Conservation (phyloP, 2,113 vertebrate genomes). For the Plecotus auritus region DNA sequence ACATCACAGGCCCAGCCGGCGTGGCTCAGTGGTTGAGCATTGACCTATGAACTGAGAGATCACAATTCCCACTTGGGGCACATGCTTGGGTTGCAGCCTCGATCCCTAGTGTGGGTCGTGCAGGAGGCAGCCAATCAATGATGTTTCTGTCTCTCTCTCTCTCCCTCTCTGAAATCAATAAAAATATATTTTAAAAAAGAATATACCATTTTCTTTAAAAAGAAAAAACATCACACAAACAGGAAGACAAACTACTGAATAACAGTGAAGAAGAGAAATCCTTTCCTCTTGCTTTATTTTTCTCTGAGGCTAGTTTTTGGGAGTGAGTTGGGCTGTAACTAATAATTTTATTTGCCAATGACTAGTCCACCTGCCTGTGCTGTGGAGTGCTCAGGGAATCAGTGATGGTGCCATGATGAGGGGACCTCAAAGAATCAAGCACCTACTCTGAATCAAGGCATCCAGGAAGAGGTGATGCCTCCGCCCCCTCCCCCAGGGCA, state of each 20-base stretch:
- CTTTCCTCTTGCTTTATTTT: neutral
- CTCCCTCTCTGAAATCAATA: too few relatives aligned
- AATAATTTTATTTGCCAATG: slow-evolving; percentile 7
- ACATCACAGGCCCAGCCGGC: neutral
- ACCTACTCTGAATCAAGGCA: neutral
- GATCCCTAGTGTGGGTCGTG: too few relatives aligned
- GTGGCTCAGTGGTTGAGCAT: too few relatives aligned
- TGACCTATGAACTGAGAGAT: too few relatives aligned
- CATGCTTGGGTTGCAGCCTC: too few relatives aligned
- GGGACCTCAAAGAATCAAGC: neutral
- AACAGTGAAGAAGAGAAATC: neutral
- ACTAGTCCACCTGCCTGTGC: neutral
- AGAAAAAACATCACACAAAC: neutral
- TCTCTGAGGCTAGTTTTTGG: neutral
- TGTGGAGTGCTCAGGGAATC: neutral
- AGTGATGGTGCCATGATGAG: neutral
- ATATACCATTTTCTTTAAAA: too few relatives aligned
- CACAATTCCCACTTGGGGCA: too few relatives aligned
- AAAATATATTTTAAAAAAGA: too few relatives aligned
- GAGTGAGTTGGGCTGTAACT: neutral
- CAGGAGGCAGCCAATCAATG: too few relatives aligned
- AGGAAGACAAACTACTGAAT: neutral
- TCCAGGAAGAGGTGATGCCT: neutral
- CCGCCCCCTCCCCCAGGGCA: neutral
- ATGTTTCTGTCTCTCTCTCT: too few relatives aligned